A percentile compares a stretch with the other conserved stretches of the same genome.
These are phyloP conservation scores for Burhinus oedicnemus DNA, from an alignment of 2,113 vertebrate species.

Conservation along the genomic window DNA sequence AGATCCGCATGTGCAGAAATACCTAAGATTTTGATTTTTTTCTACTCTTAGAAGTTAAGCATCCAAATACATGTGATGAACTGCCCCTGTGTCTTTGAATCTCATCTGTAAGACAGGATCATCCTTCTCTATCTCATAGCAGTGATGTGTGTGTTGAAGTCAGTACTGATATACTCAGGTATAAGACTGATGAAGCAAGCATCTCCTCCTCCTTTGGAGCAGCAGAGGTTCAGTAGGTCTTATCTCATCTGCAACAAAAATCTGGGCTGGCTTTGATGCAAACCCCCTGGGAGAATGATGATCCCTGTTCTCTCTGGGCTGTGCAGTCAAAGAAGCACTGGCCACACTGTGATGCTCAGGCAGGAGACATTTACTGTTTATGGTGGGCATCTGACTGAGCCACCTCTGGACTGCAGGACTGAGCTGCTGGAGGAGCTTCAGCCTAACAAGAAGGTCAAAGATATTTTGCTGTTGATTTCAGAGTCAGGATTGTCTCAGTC, in stretches of 20 bases:
- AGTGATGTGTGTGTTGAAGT: background rate
- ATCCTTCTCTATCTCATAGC: background rate
- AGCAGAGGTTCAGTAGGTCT: background rate
- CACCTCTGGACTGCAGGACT: background rate
- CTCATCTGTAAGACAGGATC: background rate
- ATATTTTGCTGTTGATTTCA: background rate
- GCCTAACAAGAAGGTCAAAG: background rate
- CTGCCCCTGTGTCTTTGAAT: background rate
- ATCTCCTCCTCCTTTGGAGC: background rate
- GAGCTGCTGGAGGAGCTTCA: background rate
- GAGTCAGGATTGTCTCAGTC: background rate
- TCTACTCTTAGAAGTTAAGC: background rate
- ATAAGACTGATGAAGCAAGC: background rate
- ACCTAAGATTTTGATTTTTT: background rate
- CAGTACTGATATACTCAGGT: background rate
- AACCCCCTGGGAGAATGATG: background rate
- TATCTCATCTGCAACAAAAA: background rate
- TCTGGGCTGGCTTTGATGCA: background rate
- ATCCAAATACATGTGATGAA: background rate
- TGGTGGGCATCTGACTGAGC: background rate
- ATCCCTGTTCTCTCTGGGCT: background rate
- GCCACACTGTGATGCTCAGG: background rate
- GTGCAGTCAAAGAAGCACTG: background rate
- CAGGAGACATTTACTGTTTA: accelerated
- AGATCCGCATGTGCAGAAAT: background rate